These are phyloP conservation scores for Antechinus stuartii DNA, from an alignment of 2,113 vertebrate genomes.

Conservation along the genomic window DNA sequence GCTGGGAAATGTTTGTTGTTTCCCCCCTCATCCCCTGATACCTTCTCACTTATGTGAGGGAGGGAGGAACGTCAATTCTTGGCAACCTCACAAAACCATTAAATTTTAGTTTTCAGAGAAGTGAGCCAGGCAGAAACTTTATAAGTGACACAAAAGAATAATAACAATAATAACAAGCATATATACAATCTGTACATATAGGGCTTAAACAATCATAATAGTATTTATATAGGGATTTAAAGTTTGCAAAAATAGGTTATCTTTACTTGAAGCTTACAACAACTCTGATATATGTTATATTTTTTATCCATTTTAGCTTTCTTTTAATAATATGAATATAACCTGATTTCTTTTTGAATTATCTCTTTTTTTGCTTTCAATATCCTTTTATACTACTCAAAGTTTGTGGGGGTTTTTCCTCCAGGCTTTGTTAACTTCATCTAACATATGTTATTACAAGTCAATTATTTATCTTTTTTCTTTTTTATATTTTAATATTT, in stretches of 20 bases:
- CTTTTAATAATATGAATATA: too few relatives aligned
- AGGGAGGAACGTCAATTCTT: neutral
- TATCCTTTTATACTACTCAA: too few relatives aligned
- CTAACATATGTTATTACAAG: too few relatives aligned
- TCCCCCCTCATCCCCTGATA: accelerated
- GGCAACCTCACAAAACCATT: neutral
- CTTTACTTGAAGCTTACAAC: neutral
- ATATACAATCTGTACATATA: neutral
- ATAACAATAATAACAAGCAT: neutral
- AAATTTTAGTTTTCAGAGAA: neutral
- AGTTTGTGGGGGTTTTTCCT: too few relatives aligned
- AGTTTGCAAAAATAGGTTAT: neutral
- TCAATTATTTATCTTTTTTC: too few relatives aligned
- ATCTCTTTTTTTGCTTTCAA: too few relatives aligned
- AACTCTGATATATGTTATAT: neutral
- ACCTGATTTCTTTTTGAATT: too few relatives aligned
- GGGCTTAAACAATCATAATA: neutral
- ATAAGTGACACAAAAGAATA: neutral
- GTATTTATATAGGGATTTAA: neutral
- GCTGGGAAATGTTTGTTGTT: constrained; percentile 11
- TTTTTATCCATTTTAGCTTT: too few relatives aligned
- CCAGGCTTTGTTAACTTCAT: too few relatives aligned
- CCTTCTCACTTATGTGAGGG: neutral
- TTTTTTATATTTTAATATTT: too few relatives aligned
- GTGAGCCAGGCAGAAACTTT: neutral